These are phyloP conservation scores for Caranx ignobilis DNA, from an alignment of 2,113 vertebrate genomes.

Conservation along the genomic window DNA sequence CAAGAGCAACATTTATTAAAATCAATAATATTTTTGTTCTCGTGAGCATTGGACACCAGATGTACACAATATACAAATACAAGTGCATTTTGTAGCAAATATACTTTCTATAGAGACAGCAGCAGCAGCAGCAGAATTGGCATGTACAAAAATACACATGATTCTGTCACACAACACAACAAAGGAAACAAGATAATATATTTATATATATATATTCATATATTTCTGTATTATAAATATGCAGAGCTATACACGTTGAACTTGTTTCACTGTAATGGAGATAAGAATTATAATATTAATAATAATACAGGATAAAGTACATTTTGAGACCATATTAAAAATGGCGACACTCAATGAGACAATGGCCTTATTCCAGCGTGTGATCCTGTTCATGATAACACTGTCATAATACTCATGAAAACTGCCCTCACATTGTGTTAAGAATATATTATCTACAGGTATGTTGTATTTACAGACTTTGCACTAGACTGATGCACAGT, in stretches of 20 bases:
- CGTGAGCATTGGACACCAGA: constrained; percentile 65
- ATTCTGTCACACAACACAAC: constrained; percentile 86
- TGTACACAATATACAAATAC: constrained; percentile 77
- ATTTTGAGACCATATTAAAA: constrained; percentile 38
- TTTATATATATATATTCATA: constrained; percentile 77
- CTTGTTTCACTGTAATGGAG: constrained; percentile 71
- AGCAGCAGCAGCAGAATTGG: constrained; percentile 94
- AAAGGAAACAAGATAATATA: constrained; percentile 76
- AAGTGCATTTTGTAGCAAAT: constrained; percentile 78
- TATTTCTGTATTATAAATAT: constrained; percentile 89
- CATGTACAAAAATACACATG: constrained; percentile 97
- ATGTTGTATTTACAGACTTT: not conserved
- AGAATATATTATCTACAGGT: not conserved
- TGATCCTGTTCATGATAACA: constrained; percentile 28
- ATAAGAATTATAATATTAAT: constrained; percentile 75
- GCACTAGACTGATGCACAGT: constrained; percentile 8
- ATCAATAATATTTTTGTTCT: constrained; percentile 56
- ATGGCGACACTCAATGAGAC: constrained; percentile 17
- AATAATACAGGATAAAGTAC: constrained; percentile 46
- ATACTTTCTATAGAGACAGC: constrained; percentile 87
- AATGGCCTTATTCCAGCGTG: constrained; percentile 43
- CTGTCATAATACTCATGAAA: constrained; percentile 10
- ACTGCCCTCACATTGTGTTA: not conserved
- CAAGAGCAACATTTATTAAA: constrained; percentile 77
- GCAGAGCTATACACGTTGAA: constrained; percentile 86